Base-by-base conservation (phyloP, 92 coral and sea anemone genomes). In the Phenganax stokvisi region DNA sequence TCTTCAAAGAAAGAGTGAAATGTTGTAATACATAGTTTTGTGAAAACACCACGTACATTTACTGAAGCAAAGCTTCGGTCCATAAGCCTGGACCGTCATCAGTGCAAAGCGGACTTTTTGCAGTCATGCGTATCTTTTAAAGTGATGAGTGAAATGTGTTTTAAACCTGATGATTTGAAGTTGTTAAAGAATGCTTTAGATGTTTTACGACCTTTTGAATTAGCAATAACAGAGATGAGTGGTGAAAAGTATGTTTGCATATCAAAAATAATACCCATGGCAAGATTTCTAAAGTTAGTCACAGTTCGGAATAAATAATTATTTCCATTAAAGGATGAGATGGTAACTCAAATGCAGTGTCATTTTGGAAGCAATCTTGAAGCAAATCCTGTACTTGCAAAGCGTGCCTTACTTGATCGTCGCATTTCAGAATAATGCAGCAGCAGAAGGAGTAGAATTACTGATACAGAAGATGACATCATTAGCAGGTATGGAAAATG, bases 151-250 rank as follows among this genome's bases (percentile, higher is more conserved):
- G 66, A 12, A 16, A 15, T 81, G 79, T 81, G 85, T 59, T 80
- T 82, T 56, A 71, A 81, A 37, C 44, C 85, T 10, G 37, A 71
- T 16, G 85, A 82, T 82, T 72, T 82, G 12, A 72, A 61, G 51
- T 37, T 13, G 68, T 72, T 82, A 80, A 82, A 74, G 54, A 70
- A 66, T 54, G 73, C 31, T 12, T 54, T 60, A 20, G 58, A 77
- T 27, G 68, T 82, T 68, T 72, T 82, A 9, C 72, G 74, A 62
- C 85, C 85, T 3, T 82, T 82, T 71, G 80, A 72, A 51, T 68
- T 70, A 8, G 57, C 80, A 6, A 37, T 5, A 37, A 37, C 47
- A 37, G 47, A 37, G 47, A 37, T 37, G 47, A 37, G 60, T 30
- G 64, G 57, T n/a, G 17, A 44, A 6, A 15, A 47, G 25, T 29